A percentile compares a stretch with the other conserved stretches of the same genome.
phyloP scores from a whole-genome alignment of 1,140 invertebrate genomes.

The Tyrophagus putrescentiae region DNA sequence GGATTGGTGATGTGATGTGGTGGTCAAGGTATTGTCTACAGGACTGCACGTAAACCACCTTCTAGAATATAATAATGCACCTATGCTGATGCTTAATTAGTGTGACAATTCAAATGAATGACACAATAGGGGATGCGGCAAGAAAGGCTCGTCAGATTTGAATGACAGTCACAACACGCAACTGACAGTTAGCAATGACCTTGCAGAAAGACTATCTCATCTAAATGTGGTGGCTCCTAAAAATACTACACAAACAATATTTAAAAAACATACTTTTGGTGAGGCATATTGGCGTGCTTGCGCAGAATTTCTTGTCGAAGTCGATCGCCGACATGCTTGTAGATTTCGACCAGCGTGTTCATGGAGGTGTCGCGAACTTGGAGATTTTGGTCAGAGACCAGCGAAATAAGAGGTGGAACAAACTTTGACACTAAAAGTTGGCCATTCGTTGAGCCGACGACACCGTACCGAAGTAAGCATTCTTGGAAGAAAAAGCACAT shows the following conservation, averaged over 20 bases:
- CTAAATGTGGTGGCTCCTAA: not conserved
- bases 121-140: not conserved
- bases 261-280: slow-evolving; percentile 48
- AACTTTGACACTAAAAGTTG: not conserved
- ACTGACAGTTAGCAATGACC: slow-evolving; percentile 2
- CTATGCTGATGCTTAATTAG: too few species aligned
- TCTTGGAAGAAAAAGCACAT: slow-evolving; percentile 57
- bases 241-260: not conserved
- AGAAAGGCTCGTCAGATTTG: not conserved
- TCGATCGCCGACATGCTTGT: slow-evolving; percentile 80
- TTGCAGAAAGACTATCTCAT: not conserved
- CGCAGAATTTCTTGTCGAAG: slow-evolving; percentile 62
- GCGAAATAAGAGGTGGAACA: slow-evolving; percentile 19
- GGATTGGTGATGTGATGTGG: too few species aligned
- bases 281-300: slow-evolving; percentile 53
- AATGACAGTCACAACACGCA: slow-evolving; percentile 6
- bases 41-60: too few species aligned
- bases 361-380: slow-evolving; percentile 61
- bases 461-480: slow-evolving; percentile 55
- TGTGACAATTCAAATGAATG: too few species aligned
- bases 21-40: too few species aligned
- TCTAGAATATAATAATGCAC: too few species aligned
- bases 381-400: slow-evolving; percentile 19
- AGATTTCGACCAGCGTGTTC: slow-evolving; percentile 69
- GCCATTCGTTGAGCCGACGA: slow-evolving; percentile 12